Conservation (phyloP, 2,113 vertebrate genomes). For the Cololabis saira region DNA sequence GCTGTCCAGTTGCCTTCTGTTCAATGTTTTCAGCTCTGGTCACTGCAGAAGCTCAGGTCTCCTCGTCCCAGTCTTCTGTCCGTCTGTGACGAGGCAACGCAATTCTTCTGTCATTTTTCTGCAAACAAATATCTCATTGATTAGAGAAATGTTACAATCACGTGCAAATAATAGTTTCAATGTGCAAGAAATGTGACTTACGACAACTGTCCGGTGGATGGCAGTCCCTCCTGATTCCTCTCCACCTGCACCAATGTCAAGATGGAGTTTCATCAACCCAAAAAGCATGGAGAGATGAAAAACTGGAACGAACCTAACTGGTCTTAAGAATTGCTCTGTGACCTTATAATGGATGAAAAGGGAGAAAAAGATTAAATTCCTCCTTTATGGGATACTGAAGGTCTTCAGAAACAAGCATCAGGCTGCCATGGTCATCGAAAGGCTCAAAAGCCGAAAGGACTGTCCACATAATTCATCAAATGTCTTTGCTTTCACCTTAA, state of each 20-base stretch:
- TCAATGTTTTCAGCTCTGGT: no score
- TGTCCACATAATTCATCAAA: slow-evolving; percentile 7
- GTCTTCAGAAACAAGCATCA: not conserved
- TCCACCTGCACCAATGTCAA: slow-evolving; percentile 18
- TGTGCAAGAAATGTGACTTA: slow-evolving; percentile 3
- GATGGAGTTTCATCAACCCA: slow-evolving; percentile 14
- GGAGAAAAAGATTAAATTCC: slow-evolving; percentile 1
- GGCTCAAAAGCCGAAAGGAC: slow-evolving; percentile 13
- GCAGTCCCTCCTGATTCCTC: not conserved
- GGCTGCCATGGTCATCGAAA: not conserved
- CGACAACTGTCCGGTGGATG: not conserved
- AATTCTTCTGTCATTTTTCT: no score
- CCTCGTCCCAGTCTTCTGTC: no score
- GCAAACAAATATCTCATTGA: no score
- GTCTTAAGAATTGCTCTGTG: slow-evolving; percentile 7
- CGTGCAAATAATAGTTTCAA: not conserved
- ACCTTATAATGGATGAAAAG: slow-evolving; percentile 15
- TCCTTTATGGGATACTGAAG: slow-evolving; percentile 9
- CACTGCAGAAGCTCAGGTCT: no score
- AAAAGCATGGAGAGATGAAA: no score
- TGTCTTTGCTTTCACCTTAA: slow-evolving; percentile 12
- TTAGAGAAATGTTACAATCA: no score
- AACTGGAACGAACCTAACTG: slow-evolving; percentile 6
- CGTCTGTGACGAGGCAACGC: no score
- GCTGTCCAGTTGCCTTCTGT: no score